Evolutionary conservation across 2,797 vertebrate species (phyloP), one percentile per base, ranked within the genome.

Genomic region (Bucorvus abyssinicus): DNA sequence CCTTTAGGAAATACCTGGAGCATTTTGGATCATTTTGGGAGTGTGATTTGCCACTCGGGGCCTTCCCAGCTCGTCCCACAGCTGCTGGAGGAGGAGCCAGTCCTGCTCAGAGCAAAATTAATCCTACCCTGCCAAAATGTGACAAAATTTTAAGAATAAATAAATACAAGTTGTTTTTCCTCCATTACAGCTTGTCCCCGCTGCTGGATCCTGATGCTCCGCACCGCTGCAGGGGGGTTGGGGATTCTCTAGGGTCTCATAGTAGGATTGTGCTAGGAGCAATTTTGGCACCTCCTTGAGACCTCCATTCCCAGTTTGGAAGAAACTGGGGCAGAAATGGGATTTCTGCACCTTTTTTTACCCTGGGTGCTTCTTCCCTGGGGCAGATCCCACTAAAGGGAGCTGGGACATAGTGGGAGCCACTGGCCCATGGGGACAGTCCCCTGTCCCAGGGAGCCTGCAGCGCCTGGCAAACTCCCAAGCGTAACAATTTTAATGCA

Each of bases 311-410:
- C 70, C 75, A 67, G 13, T 52, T 32, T 32, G 80, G 69, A 67
- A 83, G 40, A 45, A 88, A n/a, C 20, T 5, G 40, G 32, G 26
- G 10, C 47, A 24, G 45, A 50, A 91, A 14, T 49, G 83, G 79
- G 45, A 75, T 77, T 80, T 64, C 83, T 61, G 30, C 50, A 44
- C 55, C 17, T 84, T 81, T 44, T n/a, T 17, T 56, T 53, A 67
- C 44, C 32, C 24, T 7, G 6, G 6, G 2, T 57, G 56, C n/a
- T 59, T 89, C 49, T 71, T 52, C 77, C 21, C 44, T 1, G 2
- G 49, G 23, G 10, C 8, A 36, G 56, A 85, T 83, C 95, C 95
- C 95, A 84, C 96, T 92, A 95, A 91, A 96, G 96, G 91, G 95
- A 96, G 95, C 96, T 89, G 93, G 82, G 95, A 87, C 21, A 68